Base-by-base conservation (phyloP, 2,797 vertebrate species). In the Emydoidea blandingii region DNA sequence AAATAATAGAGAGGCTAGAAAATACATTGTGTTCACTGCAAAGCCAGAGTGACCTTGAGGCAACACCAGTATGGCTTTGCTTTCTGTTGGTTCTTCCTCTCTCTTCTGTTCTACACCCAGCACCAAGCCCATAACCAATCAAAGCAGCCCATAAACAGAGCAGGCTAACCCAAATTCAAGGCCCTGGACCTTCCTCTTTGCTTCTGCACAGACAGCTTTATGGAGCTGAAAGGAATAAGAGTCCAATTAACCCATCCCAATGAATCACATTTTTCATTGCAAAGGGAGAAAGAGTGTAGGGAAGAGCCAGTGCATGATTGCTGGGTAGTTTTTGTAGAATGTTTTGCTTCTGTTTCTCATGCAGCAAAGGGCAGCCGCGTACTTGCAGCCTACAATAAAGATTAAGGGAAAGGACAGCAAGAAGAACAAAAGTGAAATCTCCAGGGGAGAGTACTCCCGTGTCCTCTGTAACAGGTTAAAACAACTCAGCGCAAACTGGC, bases 31-130 rank as follows among this genome's bases (percentile, higher is more conserved):
- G 9, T 93, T 96, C 3, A 1, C 91, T 95, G 56, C 68, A 81
- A 62, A 81, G 93, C 50, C 88, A 81, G 91, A 94, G 37, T 93
- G 96, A 94, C 92, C 96, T 96, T 96, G 85, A 90, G 87, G 47
- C 53, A 94, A n/a, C 57, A 34, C 34, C 2, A 18, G 16, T 37
- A 87, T 65, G 47, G 54, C 4, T 3, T 87, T 50, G 31, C 88
- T 95, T 50, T 87, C 27, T 21, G 31, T 29, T 53, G 53, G 2
- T 37, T 79, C 31, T 74, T 37, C 52, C 86, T 95, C 19, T 81
- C 91, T 79, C 47, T 92, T 54, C 83, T 87, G 10, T 47, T 89
- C 81, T 31, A 57, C 87, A 76, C 52, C 65, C 72, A 86, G 85
- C 57, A 90, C 49, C 23, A 89, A 90, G 86, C 54, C 62, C 11